These are phyloP conservation scores for Forbesichthys agassizii DNA, from an alignment of 2,113 vertebrate species.

Conservation along the genomic window DNA sequence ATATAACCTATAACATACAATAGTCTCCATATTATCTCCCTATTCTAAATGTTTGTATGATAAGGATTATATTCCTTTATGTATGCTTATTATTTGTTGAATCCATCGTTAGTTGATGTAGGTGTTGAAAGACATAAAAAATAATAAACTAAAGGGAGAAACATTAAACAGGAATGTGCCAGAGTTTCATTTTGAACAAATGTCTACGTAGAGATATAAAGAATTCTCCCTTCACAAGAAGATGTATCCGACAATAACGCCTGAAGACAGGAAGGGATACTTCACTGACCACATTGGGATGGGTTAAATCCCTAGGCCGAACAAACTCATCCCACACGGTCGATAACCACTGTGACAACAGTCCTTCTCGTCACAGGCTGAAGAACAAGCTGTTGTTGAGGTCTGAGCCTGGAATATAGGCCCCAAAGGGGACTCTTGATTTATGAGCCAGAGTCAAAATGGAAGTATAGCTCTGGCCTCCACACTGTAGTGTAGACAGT, in stretches of 20 bases:
- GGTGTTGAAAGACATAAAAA: too few relatives aligned
- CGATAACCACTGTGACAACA: slow-evolving; percentile 71
- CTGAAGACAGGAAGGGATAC: slow-evolving; percentile 54
- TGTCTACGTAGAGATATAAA: slow-evolving; percentile 1
- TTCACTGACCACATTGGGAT: slow-evolving; percentile 55
- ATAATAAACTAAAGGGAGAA: too few relatives aligned
- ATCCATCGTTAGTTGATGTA: too few relatives aligned
- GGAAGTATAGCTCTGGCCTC: slow-evolving; percentile 56
- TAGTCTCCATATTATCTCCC: too few relatives aligned
- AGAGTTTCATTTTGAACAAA: background rate
- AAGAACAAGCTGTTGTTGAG: slow-evolving; percentile 69
- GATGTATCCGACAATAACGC: slow-evolving; percentile 54
- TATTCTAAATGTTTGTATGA: too few relatives aligned
- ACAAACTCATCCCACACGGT: slow-evolving; percentile 70
- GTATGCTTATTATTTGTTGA: too few relatives aligned
- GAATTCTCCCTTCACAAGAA: slow-evolving; percentile 37
- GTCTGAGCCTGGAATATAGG: slow-evolving; percentile 67
- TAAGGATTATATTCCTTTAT: too few relatives aligned
- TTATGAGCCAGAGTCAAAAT: slow-evolving; percentile 65
- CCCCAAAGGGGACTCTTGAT: slow-evolving; percentile 64
- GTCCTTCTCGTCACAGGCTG: slow-evolving; percentile 62
- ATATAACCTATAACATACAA: too few relatives aligned
- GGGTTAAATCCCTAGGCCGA: slow-evolving; percentile 58
- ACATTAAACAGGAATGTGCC: too few relatives aligned
- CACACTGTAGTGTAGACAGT: slow-evolving; percentile 51